Evolutionary conservation across 2,797 vertebrate genomes (phyloP).

Genomic region (Bradypus variegatus): DNA sequence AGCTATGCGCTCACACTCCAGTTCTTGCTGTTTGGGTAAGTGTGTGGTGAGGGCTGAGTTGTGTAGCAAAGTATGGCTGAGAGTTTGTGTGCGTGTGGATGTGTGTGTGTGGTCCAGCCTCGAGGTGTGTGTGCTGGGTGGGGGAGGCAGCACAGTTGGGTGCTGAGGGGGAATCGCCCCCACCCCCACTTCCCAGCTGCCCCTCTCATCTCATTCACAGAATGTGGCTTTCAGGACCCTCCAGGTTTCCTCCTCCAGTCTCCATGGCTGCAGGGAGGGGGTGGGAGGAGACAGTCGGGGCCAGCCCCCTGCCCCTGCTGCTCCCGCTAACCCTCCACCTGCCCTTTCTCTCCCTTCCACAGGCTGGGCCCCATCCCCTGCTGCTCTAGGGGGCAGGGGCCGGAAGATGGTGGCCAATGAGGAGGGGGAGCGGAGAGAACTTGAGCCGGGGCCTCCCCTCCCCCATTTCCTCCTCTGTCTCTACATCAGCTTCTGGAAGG

Average conservation of each 20-base stretch:
- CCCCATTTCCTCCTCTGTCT: constrained; percentile 68
- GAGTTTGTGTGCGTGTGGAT: constrained; percentile 35
- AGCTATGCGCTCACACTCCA: not conserved
- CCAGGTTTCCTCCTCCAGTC: constrained; percentile 59
- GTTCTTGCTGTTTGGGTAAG: not conserved
- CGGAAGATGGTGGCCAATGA: constrained; percentile 66
- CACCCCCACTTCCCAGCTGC: constrained; percentile 32
- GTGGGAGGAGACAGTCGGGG: constrained; percentile 59
- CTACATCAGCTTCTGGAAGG: constrained; percentile 57
- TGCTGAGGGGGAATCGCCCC: constrained; percentile 40
- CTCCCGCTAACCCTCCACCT: constrained; percentile 63
- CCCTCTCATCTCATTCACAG: constrained; percentile 55
- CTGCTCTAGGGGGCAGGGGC: constrained; percentile 62
- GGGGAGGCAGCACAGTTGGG: constrained; percentile 5
- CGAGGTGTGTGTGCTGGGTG: constrained; percentile 32
- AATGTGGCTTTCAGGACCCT: constrained; percentile 64
- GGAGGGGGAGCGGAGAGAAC: constrained; percentile 65
- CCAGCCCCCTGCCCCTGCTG: constrained; percentile 58
- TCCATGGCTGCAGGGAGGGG: constrained; percentile 64
- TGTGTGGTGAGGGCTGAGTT: constrained; percentile 41
- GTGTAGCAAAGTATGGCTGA: constrained; percentile 36
- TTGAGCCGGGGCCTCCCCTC: constrained; percentile 66
- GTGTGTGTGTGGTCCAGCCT: constrained; percentile 43
- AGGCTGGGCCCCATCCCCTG: constrained; percentile 63
- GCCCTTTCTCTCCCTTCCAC: constrained; percentile 65